A percentile compares a stretch with the other conserved stretches of the same genome.
Conservation (phyloP, 2,888 invertebrate species). For the Plebejus melissa region DNA sequence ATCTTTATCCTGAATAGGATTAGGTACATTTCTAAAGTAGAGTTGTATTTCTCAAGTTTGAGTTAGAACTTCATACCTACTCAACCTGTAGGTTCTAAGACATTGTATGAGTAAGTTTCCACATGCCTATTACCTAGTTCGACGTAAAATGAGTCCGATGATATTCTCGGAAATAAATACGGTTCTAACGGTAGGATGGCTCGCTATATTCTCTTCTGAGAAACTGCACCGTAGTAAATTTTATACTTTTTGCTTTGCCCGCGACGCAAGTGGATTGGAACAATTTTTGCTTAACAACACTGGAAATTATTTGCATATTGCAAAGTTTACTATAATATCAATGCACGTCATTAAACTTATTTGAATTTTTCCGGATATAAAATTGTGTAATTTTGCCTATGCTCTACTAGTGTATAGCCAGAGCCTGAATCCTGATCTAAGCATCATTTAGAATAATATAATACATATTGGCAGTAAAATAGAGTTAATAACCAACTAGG, state of each 20-base stretch:
- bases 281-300: conserved; percentile 8
- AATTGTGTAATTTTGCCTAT: not conserved
- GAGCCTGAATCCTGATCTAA: not conserved
- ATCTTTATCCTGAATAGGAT: no score
- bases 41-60: no score
- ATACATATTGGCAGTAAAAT: no score
- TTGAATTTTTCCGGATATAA: not conserved
- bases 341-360: not conserved
- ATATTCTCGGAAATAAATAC: conserved; percentile 18
- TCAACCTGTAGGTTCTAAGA: not conserved
- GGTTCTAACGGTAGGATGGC: conserved; percentile 20
- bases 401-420: not conserved
- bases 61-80: not conserved
- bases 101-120: not conserved
- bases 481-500: no score
- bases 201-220: conserved; percentile 21
- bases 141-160: conserved; percentile 17
- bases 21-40: no score
- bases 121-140: not conserved
- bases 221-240: conserved; percentile 2
- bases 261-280: conserved; percentile 15
- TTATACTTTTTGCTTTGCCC: conserved; percentile 3
- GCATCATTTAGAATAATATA: no score
- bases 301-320: conserved; percentile 36
- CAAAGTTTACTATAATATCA: conserved; percentile 31